Conservation (phyloP, 1,140 invertebrate species). For the Drosophila chauvacae region DNA sequence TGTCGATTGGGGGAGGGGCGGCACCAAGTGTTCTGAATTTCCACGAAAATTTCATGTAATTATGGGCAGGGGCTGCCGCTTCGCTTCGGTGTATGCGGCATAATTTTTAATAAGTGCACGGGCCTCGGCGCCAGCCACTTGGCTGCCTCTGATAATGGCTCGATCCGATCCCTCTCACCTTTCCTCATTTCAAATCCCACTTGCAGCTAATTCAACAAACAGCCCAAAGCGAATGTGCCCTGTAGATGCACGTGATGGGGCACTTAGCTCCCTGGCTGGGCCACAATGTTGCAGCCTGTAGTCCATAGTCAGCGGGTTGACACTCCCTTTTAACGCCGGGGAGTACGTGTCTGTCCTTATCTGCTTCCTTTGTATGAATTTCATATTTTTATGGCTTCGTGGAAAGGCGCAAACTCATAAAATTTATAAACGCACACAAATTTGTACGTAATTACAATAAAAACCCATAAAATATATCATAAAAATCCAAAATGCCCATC, state of each 20-base stretch:
- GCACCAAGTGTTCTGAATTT: conserved; percentile 63
- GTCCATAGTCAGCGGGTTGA: conserved; percentile 4
- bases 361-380: conserved; percentile 39
- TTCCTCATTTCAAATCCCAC: conserved; percentile 25
- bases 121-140: conserved; percentile 59
- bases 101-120: conserved; percentile 54
- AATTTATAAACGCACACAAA: conserved; percentile 65
- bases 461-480: conserved; percentile 76
- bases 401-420: conserved; percentile 62
- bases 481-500: conserved; percentile 61
- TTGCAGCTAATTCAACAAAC: conserved; percentile 34
- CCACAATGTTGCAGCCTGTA: conserved; percentile 15
- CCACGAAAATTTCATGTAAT: conserved; percentile 77
- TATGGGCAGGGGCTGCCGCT: conserved; percentile 43
- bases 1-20: conserved; percentile 31
- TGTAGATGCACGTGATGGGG: conserved; percentile 53
- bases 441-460: conserved; percentile 81
- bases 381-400: conserved; percentile 81
- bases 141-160: conserved; percentile 44
- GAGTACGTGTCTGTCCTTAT: conserved; percentile 51
- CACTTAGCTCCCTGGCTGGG: conserved; percentile 7
- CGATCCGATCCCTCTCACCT: conserved; percentile 31
- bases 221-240: conserved; percentile 30
- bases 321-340: conserved; percentile 40
- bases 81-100: conserved; percentile 40